Evolutionary conservation across 2,888 invertebrate species (phyloP), one percentile per base, ranked within the genome.

Genomic region (Lepidonotus clava): DNA sequence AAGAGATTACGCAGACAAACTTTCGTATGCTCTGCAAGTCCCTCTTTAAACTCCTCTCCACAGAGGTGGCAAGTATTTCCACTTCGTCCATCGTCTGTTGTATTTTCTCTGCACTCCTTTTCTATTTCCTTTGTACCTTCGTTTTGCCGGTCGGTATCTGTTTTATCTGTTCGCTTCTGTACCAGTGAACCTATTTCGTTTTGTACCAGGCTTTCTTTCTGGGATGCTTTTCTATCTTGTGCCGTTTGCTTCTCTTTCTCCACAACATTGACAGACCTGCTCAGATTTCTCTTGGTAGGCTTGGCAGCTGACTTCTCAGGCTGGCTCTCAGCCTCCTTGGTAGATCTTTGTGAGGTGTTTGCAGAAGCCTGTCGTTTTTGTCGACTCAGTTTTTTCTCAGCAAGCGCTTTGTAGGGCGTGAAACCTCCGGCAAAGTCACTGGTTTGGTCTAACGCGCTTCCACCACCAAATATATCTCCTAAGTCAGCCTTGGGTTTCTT

Each of bases 351-450:
- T 71, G 71, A 36, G 14, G 34, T 71, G 14, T 38, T 71, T 71
- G 24, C 14, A 61, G 11, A 11, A 18, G 24, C 28, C 14, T 61
- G 11, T 24, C 24, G 28, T 34, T 21, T 71, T 38, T 21, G 11
- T 21, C 38, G 71, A 11, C 6, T 6, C n/a, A 14, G 71, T 38
- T 21, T 80, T 32, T 46, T 80, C 80, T 80, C 2, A 24, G 80
- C 80, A n/a, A 80, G 46, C 24, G 80, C 46, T 32, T 46, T 41
- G 28, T 80, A 80, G 1, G 80, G 80, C 14, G 80, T 80, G 28
- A 80, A 80, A 24, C 80, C 80, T 1, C 80, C 46, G 8, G 46
- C 24, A 51, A 80, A 80, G 32, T 80, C 80, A 24, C 32, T 46
- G 1, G 80, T 80, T 46, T 80, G 80, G 18, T 80, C 46, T n/a